These are phyloP conservation scores for Climacteris rufus DNA, from an alignment of 2,113 vertebrate species.

Conservation along the genomic window DNA sequence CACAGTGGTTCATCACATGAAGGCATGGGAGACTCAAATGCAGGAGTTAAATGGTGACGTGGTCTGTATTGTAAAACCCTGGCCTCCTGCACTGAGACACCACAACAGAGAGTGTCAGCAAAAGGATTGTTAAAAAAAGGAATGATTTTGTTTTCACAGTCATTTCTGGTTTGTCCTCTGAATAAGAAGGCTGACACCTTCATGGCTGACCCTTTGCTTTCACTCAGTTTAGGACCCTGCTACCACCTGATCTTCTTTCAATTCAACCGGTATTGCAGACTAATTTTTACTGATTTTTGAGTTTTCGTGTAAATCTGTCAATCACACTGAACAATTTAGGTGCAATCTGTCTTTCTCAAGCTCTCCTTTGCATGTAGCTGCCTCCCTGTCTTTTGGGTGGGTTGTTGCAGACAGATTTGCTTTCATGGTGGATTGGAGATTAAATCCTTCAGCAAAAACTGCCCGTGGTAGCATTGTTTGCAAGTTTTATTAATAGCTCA, in stretches of 20 bases:
- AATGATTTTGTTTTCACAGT: not conserved
- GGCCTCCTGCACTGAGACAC: not conserved
- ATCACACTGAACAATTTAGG: not conserved
- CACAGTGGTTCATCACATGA: not conserved
- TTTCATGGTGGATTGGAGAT: not conserved
- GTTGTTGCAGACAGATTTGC: not conserved
- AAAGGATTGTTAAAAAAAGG: not conserved
- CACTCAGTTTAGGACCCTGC: not conserved
- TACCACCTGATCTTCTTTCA: not conserved
- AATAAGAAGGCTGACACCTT: not conserved
- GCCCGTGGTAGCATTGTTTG: not conserved
- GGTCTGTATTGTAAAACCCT: not conserved
- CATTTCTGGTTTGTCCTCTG: not conserved
- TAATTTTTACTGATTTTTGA: not conserved
- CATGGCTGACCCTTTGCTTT: not conserved
- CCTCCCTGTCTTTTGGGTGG: not conserved
- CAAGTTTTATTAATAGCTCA: not conserved
- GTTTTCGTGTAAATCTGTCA: not conserved
- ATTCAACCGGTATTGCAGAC: not conserved
- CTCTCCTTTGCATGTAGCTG: not conserved
- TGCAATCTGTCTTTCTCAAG: not conserved
- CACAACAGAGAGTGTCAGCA: not conserved
- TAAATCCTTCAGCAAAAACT: not conserved
- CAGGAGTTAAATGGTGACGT: not conserved
- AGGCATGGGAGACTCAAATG: not conserved